Conservation (phyloP, 2,113 vertebrate species). For the Pimephales promelas region DNA sequence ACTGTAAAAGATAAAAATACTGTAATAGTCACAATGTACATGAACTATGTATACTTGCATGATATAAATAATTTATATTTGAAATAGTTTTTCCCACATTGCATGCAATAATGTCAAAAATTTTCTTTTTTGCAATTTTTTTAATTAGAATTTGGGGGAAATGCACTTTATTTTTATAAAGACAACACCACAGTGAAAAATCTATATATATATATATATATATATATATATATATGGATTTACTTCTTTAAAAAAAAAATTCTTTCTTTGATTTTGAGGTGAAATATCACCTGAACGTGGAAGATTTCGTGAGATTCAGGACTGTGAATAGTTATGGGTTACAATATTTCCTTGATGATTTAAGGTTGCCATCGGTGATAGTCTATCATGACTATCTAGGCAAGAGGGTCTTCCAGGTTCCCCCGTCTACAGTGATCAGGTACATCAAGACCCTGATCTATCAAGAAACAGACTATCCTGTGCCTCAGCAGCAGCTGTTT, state of each 20-base stretch:
- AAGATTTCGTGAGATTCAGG: background rate
- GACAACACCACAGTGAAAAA: background rate
- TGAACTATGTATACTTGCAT: background rate
- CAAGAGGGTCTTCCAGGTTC: conserved; percentile 80
- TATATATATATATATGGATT: no score
- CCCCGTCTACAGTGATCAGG: conserved; percentile 72
- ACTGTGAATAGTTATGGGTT: background rate
- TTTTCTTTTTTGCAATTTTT: no score
- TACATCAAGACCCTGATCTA: conserved; percentile 85
- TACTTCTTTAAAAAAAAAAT: no score
- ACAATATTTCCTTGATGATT: background rate
- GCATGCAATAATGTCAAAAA: background rate
- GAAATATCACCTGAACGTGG: background rate
- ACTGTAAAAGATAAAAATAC: background rate
- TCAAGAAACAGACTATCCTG: conserved; percentile 81
- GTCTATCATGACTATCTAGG: conserved; percentile 89
- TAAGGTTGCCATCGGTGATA: conserved; percentile 87
- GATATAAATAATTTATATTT: background rate
- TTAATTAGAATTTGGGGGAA: no score
- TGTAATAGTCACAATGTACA: background rate
- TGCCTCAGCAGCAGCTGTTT: conserved; percentile 82
- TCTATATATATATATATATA: no score
- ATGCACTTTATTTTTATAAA: background rate
- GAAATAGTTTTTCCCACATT: background rate
- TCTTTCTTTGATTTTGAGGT: background rate